phyloP scores from a whole-genome alignment of 1,140 invertebrate genomes.

The Heliconius hermathena region DNA sequence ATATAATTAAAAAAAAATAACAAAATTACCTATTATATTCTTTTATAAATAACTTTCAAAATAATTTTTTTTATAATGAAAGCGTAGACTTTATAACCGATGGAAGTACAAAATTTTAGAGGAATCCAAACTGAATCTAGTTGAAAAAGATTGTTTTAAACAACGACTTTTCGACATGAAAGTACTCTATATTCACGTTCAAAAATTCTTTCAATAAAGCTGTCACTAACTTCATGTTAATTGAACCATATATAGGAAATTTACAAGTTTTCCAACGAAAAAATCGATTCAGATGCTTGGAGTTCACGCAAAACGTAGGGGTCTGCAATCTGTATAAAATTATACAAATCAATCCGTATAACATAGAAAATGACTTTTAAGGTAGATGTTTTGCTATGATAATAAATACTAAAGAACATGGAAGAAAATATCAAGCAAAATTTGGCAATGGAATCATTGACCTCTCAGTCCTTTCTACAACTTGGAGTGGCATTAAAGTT shows the following conservation, averaged over 20 bases:
- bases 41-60: background rate
- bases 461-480: background rate
- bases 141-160: background rate
- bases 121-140: background rate
- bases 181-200: background rate
- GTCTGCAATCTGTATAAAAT: too few relatives aligned
- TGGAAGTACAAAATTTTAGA: background rate
- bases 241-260: slow-evolving; percentile 2
- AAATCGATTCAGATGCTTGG: background rate
- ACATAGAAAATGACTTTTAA: too few relatives aligned
- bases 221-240: slow-evolving; percentile 13
- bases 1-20: too few relatives aligned
- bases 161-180: background rate
- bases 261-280: background rate
- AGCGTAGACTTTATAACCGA: background rate
- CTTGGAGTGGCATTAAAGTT: slow-evolving; percentile 32
- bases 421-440: background rate
- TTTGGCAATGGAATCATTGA: background rate
- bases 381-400: background rate
- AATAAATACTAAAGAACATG: background rate
- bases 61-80: too few relatives aligned
- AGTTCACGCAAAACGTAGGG: background rate
- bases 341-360: too few relatives aligned
- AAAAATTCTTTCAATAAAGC: slow-evolving; percentile 17
- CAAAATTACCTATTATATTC: too few relatives aligned